Evolutionary conservation across 2,113 vertebrate species (phyloP).

Genomic region (Prunella himalayana): DNA sequence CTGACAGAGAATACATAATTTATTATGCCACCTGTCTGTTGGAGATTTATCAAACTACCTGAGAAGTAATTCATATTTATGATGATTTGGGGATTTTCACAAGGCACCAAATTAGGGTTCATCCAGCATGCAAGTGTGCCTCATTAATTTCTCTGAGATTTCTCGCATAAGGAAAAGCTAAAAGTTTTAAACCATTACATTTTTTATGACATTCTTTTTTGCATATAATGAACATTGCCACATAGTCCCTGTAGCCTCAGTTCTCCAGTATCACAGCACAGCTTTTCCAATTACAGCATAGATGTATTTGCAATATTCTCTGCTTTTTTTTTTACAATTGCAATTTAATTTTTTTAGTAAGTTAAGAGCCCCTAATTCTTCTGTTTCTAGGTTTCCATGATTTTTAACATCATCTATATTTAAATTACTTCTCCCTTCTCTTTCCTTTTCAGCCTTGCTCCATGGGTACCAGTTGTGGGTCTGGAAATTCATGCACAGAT

Average conservation of each 20-base stretch:
- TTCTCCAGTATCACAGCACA: background rate
- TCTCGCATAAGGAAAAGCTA: background rate
- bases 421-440: background rate
- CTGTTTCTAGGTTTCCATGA: background rate
- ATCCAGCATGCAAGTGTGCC: background rate
- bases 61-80: conserved; percentile 48
- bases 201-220: background rate
- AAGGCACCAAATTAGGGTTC: conserved; percentile 1
- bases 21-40: conserved; percentile 52
- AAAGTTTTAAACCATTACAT: background rate
- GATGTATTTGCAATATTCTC: background rate
- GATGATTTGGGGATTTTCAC: conserved; percentile 51
- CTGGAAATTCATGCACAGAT: conserved; percentile 97
- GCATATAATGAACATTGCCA: background rate
- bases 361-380: background rate
- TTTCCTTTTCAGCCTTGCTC: conserved; percentile 69
- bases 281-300: background rate
- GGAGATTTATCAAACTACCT: conserved; percentile 39
- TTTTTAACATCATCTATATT: background rate
- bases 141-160: conserved; percentile 17
- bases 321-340: background rate
- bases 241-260: background rate
- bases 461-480: conserved; percentile 88
- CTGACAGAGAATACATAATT: conserved; percentile 47
- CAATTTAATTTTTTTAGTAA: background rate